A percentile compares a stretch with the other conserved stretches of the same genome.
phyloP scores from a whole-genome alignment of 2,888 invertebrate genomes.

The Cephus sareptanus region DNA sequence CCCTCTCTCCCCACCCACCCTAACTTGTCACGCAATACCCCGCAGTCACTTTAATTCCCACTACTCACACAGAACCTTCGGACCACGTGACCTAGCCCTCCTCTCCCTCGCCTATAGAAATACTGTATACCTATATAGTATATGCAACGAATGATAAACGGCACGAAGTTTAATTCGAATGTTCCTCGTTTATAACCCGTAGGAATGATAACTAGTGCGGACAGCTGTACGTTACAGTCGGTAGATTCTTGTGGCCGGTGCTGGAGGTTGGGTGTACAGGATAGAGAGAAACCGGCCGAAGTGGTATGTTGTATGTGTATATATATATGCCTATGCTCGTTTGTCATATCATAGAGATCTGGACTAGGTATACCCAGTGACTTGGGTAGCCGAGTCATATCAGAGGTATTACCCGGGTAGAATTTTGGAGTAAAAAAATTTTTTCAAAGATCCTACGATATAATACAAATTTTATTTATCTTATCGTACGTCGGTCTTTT shows the following conservation, averaged over 20 bases:
- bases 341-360: background rate
- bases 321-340: background rate
- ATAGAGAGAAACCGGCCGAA: background rate
- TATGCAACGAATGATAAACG: background rate
- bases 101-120: background rate
- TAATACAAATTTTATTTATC: background rate
- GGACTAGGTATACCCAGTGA: background rate
- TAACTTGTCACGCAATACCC: background rate
- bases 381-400: background rate
- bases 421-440: background rate
- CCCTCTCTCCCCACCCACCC: background rate
- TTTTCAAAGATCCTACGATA: background rate
- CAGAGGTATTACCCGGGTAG: background rate
- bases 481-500: background rate
- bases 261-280: background rate
- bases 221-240: slow-evolving; percentile 3
- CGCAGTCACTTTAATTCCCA: background rate
- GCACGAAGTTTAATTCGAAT: slow-evolving; percentile 3
- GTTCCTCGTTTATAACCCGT: slow-evolving; percentile 6
- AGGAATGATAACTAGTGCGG: slow-evolving; percentile 8
- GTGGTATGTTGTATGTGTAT: background rate
- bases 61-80: background rate
- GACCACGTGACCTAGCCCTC: background rate
- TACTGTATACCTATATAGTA: background rate
- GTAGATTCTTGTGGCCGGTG: background rate